Conservation (phyloP, 2,888 invertebrate species). For the Perithous albicinctus region DNA sequence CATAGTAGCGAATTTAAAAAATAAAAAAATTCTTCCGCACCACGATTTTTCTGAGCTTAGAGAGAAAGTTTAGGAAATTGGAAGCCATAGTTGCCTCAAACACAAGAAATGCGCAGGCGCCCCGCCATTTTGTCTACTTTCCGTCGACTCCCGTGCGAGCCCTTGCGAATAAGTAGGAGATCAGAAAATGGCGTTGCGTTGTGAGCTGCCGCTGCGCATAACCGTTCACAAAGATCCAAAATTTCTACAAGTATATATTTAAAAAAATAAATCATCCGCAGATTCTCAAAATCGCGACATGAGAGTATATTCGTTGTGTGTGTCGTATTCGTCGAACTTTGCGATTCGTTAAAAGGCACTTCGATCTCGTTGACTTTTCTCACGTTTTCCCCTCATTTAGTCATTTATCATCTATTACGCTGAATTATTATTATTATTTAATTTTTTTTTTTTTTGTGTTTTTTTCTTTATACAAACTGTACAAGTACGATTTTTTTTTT, state of each 20-base stretch:
- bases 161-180: conserved; percentile 65
- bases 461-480: conserved; percentile 22
- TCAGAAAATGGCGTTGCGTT: conserved; percentile 66
- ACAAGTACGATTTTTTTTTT: conserved; percentile 17
- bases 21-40: no score
- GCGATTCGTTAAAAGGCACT: conserved; percentile 14
- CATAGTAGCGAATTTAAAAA: no score
- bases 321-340: background rate
- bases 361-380: conserved; percentile 27
- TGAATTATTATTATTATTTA: no score
- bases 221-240: conserved; percentile 38
- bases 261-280: conserved; percentile 2
- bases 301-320: conserved; percentile 19
- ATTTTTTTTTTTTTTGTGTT: conserved; percentile 20
- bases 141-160: conserved; percentile 54
- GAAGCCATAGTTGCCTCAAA: conserved; percentile 12
- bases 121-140: conserved; percentile 56
- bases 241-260: conserved; percentile 14
- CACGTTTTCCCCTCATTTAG: conserved; percentile 11
- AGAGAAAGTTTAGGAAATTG: conserved; percentile 34
- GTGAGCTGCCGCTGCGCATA: conserved; percentile 7
- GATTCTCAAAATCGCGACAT: background rate
- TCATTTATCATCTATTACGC: conserved; percentile 12
- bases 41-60: no score
- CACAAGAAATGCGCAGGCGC: conserved; percentile 8